Conservation (phyloP, 1,140 invertebrate genomes). For the Pteromalus puparum region DNA sequence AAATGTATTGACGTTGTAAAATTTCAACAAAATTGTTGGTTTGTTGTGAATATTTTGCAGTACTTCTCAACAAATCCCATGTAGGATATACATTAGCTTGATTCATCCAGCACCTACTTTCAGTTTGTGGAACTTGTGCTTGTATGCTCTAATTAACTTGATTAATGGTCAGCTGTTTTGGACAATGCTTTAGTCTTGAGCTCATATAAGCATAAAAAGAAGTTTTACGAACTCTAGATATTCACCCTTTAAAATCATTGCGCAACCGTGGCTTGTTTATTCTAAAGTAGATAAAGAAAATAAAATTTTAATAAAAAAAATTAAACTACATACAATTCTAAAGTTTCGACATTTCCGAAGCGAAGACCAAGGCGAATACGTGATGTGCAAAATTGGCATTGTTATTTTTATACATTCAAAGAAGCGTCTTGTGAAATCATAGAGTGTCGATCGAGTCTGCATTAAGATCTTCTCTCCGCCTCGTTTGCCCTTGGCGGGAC, state of each 20-base stretch:
- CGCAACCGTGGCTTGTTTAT: too few species aligned
- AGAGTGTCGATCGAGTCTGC: neutral
- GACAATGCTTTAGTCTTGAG: neutral
- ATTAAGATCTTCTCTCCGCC: constrained; percentile 26
- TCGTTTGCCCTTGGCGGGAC: constrained; percentile 40
- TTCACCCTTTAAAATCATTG: too few species aligned
- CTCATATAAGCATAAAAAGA: neutral
- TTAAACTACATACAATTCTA: too few species aligned
- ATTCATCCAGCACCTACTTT: neutral
- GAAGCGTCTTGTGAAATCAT: neutral
- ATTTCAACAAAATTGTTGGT: too few species aligned
- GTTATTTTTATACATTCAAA: neutral
- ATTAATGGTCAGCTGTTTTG: neutral
- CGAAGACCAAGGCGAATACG: too few species aligned
- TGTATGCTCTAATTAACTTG: neutral
- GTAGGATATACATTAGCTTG: too few species aligned
- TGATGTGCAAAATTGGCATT: neutral
- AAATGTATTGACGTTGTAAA: too few species aligned
- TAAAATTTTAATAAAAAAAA: too few species aligned
- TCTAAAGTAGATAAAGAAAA: too few species aligned
- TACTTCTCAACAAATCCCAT: too few species aligned
- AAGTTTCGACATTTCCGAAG: too few species aligned
- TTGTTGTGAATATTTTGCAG: too few species aligned
- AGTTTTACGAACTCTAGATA: neutral
- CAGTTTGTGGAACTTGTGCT: neutral